These are phyloP conservation scores for Trachelus troglodyta DNA, from an alignment of 2,888 invertebrate species.

Conservation along the genomic window DNA sequence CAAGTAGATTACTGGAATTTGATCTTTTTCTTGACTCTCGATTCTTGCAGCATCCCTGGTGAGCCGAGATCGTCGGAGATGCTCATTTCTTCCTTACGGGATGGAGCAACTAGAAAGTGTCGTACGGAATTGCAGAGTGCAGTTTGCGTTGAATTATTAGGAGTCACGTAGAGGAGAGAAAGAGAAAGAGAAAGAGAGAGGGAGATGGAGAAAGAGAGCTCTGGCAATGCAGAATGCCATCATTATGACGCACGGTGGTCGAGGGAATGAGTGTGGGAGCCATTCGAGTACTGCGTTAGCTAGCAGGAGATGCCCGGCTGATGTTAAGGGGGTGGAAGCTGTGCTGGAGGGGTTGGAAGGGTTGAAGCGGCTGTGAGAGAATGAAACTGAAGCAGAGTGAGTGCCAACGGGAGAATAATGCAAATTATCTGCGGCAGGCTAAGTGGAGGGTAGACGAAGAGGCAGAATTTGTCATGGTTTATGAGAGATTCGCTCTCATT, in stretches of 20 bases:
- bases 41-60: neutral
- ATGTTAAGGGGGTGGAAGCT: neutral
- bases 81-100: neutral
- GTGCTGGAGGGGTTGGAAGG: conserved; percentile 25
- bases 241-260: conserved; percentile 45
- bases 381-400: conserved; percentile 18
- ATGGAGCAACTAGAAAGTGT: neutral
- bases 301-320: neutral
- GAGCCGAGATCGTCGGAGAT: neutral
- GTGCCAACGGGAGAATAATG: conserved; percentile 49
- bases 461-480: conserved; percentile 35
- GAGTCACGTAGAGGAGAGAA: conserved; percentile 45
- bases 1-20: neutral
- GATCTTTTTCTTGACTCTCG: neutral
- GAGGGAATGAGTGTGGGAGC: conserved; percentile 29
- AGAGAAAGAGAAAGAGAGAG: neutral
- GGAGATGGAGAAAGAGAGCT: conserved; percentile 24
- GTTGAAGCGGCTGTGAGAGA: conserved; percentile 15
- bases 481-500: conserved; percentile 16
- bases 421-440: conserved; percentile 45
- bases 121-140: neutral
- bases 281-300: conserved; percentile 19
- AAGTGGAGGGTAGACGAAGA: conserved; percentile 17
- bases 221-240: conserved; percentile 40
- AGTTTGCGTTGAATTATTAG: conserved; percentile 44